Evolutionary conservation across 2,888 invertebrate genomes (phyloP).

Genomic region (Lepidocyrtinus sp.): DNA sequence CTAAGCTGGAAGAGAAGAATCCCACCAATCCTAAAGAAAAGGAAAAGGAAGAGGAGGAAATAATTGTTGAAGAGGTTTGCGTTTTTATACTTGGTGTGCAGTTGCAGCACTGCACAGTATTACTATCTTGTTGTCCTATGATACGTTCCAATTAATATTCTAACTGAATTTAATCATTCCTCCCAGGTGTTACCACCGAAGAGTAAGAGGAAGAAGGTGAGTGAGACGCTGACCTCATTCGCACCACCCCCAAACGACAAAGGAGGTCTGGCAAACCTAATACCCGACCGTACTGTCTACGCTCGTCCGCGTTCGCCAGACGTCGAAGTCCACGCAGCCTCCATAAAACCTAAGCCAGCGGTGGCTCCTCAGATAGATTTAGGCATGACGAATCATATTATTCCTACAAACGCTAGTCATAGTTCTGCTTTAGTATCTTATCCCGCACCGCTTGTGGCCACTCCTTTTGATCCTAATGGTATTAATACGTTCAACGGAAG

Average conservation of each 20-base stretch:
- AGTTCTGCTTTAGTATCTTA: too few relatives aligned
- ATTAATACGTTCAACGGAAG: too few relatives aligned
- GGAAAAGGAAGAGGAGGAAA: conserved; percentile 15
- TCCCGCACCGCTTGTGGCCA: too few relatives aligned
- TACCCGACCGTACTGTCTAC: conserved; percentile 32
- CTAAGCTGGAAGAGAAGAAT: conserved; percentile 74
- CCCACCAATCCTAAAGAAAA: conserved; percentile 12
- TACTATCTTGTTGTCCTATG: background rate
- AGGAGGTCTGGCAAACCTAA: conserved; percentile 17
- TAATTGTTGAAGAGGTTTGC: conserved; percentile 27
- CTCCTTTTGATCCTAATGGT: too few relatives aligned
- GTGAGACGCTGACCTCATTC: conserved; percentile 2
- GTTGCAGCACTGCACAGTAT: background rate
- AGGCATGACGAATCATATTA: too few relatives aligned
- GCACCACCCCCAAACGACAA: conserved; percentile 47
- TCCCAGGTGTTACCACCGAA: conserved; percentile 22
- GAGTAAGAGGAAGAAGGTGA: conserved; percentile 44
- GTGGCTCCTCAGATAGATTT: too few relatives aligned
- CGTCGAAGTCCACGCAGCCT: conserved; percentile 30
- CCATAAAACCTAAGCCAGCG: conserved; percentile 23
- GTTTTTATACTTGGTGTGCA: background rate
- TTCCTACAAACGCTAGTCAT: too few relatives aligned
- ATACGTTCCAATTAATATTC: background rate
- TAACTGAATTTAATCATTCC: background rate
- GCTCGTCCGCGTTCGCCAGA: conserved; percentile 42